Evolutionary conservation across 1,140 invertebrate genomes (phyloP), one percentile per base, ranked within the genome.

Genomic region (Ostrea denselamellosa): DNA sequence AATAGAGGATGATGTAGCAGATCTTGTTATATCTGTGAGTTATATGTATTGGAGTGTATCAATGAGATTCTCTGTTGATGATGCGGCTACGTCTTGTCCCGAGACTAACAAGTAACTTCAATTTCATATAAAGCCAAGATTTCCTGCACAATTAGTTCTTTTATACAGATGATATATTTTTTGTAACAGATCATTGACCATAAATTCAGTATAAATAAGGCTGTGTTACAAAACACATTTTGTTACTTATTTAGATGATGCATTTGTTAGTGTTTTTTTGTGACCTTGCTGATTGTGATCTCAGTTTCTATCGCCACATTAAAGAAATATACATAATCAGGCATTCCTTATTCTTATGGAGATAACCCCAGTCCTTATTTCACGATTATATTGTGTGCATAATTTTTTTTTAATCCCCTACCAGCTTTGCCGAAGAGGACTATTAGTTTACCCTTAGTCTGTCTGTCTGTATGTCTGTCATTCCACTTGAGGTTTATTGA

Each of bases 281-380:
- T 77, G 68, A 77, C 68, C 34, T 77, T 77, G 68, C 68, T 77
- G 68, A 14, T 77, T 77, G 28, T 77, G 68, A 77, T 77, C 68
- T 77, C 68, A 77, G 68, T 77, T 77, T 62, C 56, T 62, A 62
- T 62, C 56, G 56, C 17, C 56, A 58, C 56, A 62, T 19, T 62
- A 62, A 62, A 62, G 17, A 62, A 62, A 62, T 7, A 62, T 19
- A 62, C 17, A 62, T 44, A 5, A 44, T 44, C 34, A 44, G 2
- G 34, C 5, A 2, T 44, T 44, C 34, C 5, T 1, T 44, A 44
- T 44, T 44, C 34, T 44, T 44, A 44, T 44, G 34, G 34, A 44
- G 34, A 44, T 44, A 5, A 44, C 34, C 34, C 34, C 34, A 44
- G 34, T 44, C 34, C 5, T 1, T 44, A 44, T 44, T 44, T 44